These are phyloP conservation scores for Drosophila subsilvestris DNA, from an alignment of 2,888 invertebrate species.

Conservation along the genomic window DNA sequence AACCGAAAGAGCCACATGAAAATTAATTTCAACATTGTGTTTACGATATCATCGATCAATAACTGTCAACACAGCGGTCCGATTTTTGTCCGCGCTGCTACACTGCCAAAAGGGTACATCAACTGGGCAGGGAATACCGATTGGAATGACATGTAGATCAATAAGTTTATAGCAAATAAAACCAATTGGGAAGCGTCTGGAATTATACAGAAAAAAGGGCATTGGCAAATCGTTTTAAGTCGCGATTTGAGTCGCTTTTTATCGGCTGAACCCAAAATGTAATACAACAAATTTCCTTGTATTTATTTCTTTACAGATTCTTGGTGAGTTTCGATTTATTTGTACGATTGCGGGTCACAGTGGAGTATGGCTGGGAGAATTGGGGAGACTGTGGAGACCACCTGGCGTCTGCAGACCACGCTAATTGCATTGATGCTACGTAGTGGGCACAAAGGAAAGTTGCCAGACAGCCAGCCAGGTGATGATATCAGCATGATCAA, in stretches of 20 bases:
- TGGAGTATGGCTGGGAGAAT: conserved; percentile 16
- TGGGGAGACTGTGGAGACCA: conserved; percentile 54
- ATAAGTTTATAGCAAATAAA: not conserved
- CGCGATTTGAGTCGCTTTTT: conserved; percentile 10
- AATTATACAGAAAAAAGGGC: conserved; percentile 27
- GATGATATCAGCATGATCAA: conserved; percentile 80
- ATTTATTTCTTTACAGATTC: conserved; percentile 48
- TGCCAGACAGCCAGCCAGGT: conserved; percentile 52
- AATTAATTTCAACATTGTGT: conserved; percentile 75
- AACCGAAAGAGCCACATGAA: conserved; percentile 49
- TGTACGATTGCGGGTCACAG: conserved; percentile 39
- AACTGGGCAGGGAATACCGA: no score
- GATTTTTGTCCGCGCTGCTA: conserved; percentile 1
- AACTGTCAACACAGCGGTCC: conserved; percentile 72
- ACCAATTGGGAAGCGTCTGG: not conserved
- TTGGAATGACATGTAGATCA: no score
- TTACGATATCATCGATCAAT: conserved; percentile 74
- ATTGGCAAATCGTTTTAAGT: conserved; percentile 30
- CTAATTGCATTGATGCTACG: conserved; percentile 72
- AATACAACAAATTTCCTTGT: conserved; percentile 61
- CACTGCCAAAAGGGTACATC: not conserved
- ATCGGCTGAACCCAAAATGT: conserved; percentile 61
- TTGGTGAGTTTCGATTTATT: conserved; percentile 57
- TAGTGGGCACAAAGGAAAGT: conserved; percentile 57
- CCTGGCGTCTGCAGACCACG: conserved; percentile 65